Evolutionary conservation across 1,140 invertebrate species (phyloP).

Genomic region (Gryllus bimaculatus): DNA sequence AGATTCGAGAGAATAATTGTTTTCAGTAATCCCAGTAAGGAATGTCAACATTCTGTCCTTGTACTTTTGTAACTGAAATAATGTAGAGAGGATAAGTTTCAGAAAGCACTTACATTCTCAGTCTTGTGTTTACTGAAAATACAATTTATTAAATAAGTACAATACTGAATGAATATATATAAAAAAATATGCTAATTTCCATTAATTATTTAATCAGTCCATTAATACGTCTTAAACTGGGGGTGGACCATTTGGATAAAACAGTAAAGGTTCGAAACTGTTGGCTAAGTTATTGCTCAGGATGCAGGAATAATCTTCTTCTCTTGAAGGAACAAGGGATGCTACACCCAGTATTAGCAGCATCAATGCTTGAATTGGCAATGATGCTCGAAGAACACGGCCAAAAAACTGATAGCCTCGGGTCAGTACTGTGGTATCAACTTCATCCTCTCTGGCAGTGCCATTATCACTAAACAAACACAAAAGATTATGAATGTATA

Average conservation of each 20-base stretch:
- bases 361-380: constrained; percentile 85
- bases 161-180: constrained; percentile 6
- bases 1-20: neutral
- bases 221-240: constrained; percentile 51
- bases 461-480: neutral
- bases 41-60: neutral
- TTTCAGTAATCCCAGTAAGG: neutral
- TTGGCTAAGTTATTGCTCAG: constrained; percentile 69
- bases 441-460: constrained; percentile 4
- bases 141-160: neutral
- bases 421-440: constrained; percentile 36
- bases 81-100: neutral
- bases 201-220: too few relatives aligned
- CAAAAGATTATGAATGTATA: neutral
- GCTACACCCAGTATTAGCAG: constrained; percentile 79
- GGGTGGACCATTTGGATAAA: constrained; percentile 81
- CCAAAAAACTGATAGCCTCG: constrained; percentile 72
- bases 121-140: neutral
- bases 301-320: constrained; percentile 77
- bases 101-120: neutral
- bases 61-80: neutral
- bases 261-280: constrained; percentile 74
- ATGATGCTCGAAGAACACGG: constrained; percentile 75
- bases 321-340: constrained; percentile 71
- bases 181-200: neutral